phyloP scores from a whole-genome alignment of 1,140 invertebrate species.

The Araneus ventricosus region DNA sequence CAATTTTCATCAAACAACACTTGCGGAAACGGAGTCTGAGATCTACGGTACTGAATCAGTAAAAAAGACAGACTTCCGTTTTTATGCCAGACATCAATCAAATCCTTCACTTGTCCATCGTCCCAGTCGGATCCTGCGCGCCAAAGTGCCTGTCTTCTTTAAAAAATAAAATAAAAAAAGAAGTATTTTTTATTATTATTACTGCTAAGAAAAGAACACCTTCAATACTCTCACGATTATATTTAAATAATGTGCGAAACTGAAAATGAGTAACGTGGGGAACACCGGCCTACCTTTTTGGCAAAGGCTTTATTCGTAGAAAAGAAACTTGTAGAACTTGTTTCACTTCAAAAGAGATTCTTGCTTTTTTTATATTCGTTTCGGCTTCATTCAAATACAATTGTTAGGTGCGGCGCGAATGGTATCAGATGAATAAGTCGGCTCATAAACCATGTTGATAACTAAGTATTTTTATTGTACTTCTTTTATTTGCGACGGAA shows the following conservation, averaged over 20 bases:
- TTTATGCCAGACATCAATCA: slow-evolving; percentile 27
- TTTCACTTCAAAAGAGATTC: slow-evolving; percentile 16
- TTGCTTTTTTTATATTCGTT: not conserved
- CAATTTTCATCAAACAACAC: not conserved
- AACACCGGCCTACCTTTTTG: not conserved
- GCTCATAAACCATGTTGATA: not conserved
- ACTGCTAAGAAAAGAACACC: not conserved
- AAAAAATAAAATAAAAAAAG: no score
- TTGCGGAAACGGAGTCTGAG: not conserved
- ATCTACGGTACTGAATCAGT: not conserved
- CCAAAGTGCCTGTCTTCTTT: not conserved
- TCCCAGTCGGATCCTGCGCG: not conserved
- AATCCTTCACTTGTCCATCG: not conserved
- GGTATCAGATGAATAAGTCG: not conserved
- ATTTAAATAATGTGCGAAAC: slow-evolving; percentile 31
- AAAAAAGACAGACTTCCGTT: slow-evolving; percentile 22
- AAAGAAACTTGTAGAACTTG: slow-evolving; percentile 28
- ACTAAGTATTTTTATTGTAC: not conserved
- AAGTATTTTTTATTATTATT: no score
- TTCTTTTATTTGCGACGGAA: not conserved
- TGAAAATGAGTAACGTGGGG: slow-evolving; percentile 14
- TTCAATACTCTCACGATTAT: slow-evolving; percentile 16
- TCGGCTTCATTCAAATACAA: slow-evolving; percentile 1
- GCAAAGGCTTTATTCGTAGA: not conserved
- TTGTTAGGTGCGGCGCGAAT: not conserved